phyloP scores from a whole-genome alignment of 64 coral and sea anemone species.

The Montipora cactus region DNA sequence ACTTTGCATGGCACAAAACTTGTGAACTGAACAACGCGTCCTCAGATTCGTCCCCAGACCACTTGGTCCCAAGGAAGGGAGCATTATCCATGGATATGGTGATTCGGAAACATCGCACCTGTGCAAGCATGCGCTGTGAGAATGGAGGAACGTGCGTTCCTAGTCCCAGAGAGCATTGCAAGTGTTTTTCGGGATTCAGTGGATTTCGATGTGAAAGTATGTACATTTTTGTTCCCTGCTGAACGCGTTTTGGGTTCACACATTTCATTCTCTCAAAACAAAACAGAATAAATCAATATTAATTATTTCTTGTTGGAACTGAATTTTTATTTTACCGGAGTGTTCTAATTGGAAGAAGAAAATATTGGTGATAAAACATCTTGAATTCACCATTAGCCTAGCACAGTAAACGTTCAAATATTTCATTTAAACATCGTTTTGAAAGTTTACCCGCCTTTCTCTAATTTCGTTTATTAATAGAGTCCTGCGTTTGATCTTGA shows the following conservation, averaged over 20 bases:
- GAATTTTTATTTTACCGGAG: too few species aligned
- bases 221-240: neutral
- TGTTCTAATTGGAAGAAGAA: too few species aligned
- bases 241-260: neutral
- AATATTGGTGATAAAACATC: too few species aligned
- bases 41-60: neutral
- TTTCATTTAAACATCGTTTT: too few species aligned
- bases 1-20: neutral
- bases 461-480: too few species aligned
- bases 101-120: neutral
- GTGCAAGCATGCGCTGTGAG: slow-evolving; percentile 32
- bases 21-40: slow-evolving; percentile 22
- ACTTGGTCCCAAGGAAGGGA: slow-evolving; percentile 17
- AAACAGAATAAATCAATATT: too few species aligned
- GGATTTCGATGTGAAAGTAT: slow-evolving; percentile 28
- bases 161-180: neutral
- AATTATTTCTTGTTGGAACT: too few species aligned
- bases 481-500: too few species aligned
- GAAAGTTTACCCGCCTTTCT: too few species aligned
- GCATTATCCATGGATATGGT: slow-evolving; percentile 13
- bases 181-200: neutral
- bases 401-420: too few species aligned
- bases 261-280: too few species aligned
- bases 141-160: slow-evolving; percentile 31
- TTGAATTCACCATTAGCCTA: too few species aligned